A percentile compares a stretch with the other conserved stretches of the same genome.
Evolutionary conservation across 1,140 invertebrate species (phyloP).

Genomic region (Plectus sambesii): DNA sequence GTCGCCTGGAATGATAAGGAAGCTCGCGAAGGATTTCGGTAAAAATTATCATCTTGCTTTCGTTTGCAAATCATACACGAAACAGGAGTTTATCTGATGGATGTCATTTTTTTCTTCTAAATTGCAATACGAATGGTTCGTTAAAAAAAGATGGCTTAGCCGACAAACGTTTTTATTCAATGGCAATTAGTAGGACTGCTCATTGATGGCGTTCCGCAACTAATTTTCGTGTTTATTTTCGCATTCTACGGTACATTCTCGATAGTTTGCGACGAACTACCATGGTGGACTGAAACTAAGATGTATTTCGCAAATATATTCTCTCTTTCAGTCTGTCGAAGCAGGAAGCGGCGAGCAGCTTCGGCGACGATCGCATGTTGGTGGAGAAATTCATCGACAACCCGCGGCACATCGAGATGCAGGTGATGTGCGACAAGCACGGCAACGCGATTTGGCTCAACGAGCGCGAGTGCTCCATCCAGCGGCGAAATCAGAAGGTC

Average conservation of each 20-base stretch:
- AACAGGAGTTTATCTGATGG: no score
- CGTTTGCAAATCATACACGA: no score
- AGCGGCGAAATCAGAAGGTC: constrained; percentile 64
- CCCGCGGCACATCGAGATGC: constrained; percentile 64
- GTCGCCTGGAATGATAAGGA: constrained; percentile 61
- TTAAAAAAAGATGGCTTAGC: no score
- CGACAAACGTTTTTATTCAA: no score
- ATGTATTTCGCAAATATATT: constrained; percentile 1
- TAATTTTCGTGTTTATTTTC: no score
- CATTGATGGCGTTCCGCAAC: no score
- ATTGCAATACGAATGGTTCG: no score
- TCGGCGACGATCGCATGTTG: constrained; percentile 61
- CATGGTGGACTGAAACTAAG: neutral
- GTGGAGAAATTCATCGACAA: constrained; percentile 65
- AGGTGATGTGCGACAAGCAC: constrained; percentile 79
- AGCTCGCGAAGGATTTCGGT: constrained; percentile 47
- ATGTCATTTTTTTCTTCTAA: no score
- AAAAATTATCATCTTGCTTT: neutral
- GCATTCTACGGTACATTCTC: no score
- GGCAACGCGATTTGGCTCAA: constrained; percentile 86
- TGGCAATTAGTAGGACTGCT: no score
- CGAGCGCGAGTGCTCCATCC: constrained; percentile 65
- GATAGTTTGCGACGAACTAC: neutral
- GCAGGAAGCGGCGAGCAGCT: constrained; percentile 57
- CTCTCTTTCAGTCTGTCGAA: constrained; percentile 52